Conservation (phyloP, 2,797 vertebrate genomes). For the Buceros bicornis region DNA sequence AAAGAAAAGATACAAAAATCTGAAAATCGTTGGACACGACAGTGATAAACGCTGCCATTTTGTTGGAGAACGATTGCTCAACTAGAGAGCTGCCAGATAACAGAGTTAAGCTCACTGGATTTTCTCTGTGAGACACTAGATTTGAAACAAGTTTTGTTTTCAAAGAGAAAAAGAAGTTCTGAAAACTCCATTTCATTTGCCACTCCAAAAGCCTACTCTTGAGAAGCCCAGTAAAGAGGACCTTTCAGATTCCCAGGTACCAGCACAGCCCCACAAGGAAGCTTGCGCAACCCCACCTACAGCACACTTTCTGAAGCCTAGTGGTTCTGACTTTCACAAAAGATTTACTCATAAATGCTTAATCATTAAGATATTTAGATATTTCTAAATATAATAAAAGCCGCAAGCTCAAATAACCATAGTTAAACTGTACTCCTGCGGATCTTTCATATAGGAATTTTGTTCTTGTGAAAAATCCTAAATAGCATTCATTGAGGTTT, state of each 20-base stretch:
- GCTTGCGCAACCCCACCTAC: conserved; percentile 23
- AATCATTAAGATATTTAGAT: conserved; percentile 15
- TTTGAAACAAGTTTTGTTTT: conserved; percentile 40
- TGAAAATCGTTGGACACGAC: conserved; percentile 14
- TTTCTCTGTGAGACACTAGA: conserved; percentile 37
- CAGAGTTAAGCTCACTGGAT: conserved; percentile 52
- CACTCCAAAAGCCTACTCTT: conserved; percentile 9
- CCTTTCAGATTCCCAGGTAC: conserved; percentile 1
- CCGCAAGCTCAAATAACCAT: background rate
- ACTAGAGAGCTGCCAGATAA: conserved; percentile 8
- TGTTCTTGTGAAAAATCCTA: background rate
- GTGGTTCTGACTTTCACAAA: conserved; percentile 36
- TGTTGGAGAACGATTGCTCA: background rate
- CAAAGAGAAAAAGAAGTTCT: background rate
- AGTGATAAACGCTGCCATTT: background rate
- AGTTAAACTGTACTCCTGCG: background rate
- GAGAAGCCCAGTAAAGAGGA: background rate
- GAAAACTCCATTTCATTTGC: conserved; percentile 22
- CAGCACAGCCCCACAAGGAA: conserved; percentile 37
- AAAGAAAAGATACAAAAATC: conserved; percentile 50
- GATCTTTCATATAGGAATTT: background rate
- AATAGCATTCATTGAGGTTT: background rate
- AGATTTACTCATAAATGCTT: conserved; percentile 51
- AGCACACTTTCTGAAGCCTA: conserved; percentile 13
- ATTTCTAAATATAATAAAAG: conserved; percentile 39